phyloP scores from a whole-genome alignment of 2,888 invertebrate genomes.

The Punctoribates punctum region DNA sequence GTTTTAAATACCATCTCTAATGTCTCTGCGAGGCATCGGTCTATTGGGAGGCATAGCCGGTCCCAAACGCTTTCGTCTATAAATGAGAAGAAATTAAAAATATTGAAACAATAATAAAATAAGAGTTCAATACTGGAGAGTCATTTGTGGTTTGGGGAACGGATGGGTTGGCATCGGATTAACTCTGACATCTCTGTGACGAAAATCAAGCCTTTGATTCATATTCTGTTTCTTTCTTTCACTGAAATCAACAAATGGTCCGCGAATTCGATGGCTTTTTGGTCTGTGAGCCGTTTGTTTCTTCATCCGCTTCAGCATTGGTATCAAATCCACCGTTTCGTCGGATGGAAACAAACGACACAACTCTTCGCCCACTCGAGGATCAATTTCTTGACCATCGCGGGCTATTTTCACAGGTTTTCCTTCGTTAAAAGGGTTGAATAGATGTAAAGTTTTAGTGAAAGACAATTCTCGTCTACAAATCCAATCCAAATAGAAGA shows the following conservation, averaged over 20 bases:
- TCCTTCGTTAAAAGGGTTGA: conserved; percentile 97
- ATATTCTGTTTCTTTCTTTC: conserved; percentile 26
- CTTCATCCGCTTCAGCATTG: conserved; percentile 63
- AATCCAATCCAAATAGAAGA: conserved; percentile 96
- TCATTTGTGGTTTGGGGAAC: background rate
- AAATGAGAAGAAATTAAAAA: background rate
- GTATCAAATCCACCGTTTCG: conserved; percentile 79
- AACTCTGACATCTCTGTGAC: conserved; percentile 15
- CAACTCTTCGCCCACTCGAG: conserved; percentile 86
- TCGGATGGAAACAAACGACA: conserved; percentile 92
- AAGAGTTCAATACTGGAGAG: background rate
- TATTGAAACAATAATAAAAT: background rate
- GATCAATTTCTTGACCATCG: conserved; percentile 94
- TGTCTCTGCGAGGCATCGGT: conserved; percentile 11
- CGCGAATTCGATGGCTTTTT: conserved; percentile 30
- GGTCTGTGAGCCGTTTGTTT: conserved; percentile 43
- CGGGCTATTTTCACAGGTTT: conserved; percentile 98
- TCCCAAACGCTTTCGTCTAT: conserved; percentile 32
- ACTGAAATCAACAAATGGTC: conserved; percentile 36
- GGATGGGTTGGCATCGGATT: conserved; percentile 8
- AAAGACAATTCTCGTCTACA: conserved; percentile 88
- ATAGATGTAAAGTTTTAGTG: conserved; percentile 82
- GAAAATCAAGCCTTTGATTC: conserved; percentile 3
- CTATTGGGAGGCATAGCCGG: background rate
- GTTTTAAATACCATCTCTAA: conserved; percentile 2